Evolutionary conservation across 2,888 invertebrate species (phyloP).

Genomic region (Agrotis ipsilon): DNA sequence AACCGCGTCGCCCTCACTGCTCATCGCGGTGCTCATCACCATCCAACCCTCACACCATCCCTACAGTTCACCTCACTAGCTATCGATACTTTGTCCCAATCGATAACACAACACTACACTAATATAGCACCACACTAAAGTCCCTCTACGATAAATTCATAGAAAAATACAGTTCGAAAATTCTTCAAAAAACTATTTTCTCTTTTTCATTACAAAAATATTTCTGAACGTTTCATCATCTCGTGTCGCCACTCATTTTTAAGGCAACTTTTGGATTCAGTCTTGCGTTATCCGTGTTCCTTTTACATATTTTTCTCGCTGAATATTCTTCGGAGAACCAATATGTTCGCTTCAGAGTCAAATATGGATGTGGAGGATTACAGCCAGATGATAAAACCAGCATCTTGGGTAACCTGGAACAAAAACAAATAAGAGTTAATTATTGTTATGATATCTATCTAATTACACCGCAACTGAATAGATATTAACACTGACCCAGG

Average conservation of each 20-base stretch:
- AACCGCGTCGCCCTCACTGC: constrained; percentile 87
- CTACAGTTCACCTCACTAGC: constrained; percentile 72
- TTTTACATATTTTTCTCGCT: constrained; percentile 73
- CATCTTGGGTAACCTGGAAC: constrained; percentile 86
- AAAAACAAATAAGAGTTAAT: constrained; percentile 57
- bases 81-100: constrained; percentile 77
- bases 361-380: constrained; percentile 66
- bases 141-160: constrained; percentile 71
- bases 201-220: constrained; percentile 75
- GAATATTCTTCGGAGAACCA: constrained; percentile 52
- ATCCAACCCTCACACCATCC: constrained; percentile 73
- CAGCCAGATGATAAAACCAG: constrained; percentile 74
- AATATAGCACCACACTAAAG: constrained; percentile 76
- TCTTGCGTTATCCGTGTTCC: constrained; percentile 73
- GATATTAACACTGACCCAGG: constrained; percentile 47
- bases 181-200: constrained; percentile 73
- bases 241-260: constrained; percentile 80
- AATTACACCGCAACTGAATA: constrained; percentile 6
- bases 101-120: constrained; percentile 81
- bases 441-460: constrained; percentile 5
- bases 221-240: constrained; percentile 78
- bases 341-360: constrained; percentile 56
- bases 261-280: constrained; percentile 84
- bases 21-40: constrained; percentile 81
- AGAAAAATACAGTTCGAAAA: constrained; percentile 77